Percentiles rank a stretch among this genome's conserved stretches.
These are phyloP conservation scores for Ctenopoma kingsleyae DNA, from an alignment of 2,797 vertebrate genomes.

Conservation along the genomic window DNA sequence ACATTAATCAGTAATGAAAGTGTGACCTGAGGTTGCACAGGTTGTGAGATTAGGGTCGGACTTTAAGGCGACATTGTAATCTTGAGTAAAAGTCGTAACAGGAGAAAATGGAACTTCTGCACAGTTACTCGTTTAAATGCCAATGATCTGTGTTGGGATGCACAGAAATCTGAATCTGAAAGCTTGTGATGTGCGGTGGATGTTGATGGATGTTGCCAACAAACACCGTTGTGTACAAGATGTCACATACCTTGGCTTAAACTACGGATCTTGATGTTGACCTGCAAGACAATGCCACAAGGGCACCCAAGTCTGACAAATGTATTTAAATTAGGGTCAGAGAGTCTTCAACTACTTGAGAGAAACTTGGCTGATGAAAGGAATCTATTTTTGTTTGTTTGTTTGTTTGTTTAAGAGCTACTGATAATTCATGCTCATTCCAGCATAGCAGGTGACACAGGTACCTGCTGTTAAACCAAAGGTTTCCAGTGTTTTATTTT, in stretches of 20 bases:
- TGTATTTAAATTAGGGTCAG: too few species aligned
- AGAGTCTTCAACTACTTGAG: too few species aligned
- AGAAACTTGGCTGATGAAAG: too few species aligned
- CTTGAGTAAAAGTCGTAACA: slow-evolving; percentile 18
- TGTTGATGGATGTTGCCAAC: too few species aligned
- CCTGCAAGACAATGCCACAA: too few species aligned
- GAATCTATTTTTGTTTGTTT: too few species aligned
- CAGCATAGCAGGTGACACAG: neutral
- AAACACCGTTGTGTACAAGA: too few species aligned
- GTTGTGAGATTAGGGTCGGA: slow-evolving; percentile 56
- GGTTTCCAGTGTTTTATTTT: neutral
- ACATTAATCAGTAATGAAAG: neutral
- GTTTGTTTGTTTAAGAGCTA: too few species aligned
- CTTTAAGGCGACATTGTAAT: slow-evolving; percentile 1
- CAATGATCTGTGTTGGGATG: neutral
- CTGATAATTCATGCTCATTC: neutral
- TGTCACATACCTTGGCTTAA: too few species aligned
- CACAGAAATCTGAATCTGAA: neutral
- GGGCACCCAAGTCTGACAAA: too few species aligned
- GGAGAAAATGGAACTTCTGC: neutral
- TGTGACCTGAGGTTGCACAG: neutral
- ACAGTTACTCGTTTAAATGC: neutral
- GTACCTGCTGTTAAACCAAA: neutral
- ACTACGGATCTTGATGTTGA: too few species aligned
- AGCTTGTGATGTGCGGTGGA: too few species aligned